Percentiles rank a stretch among this genome's conserved stretches.
Evolutionary conservation across 1,140 invertebrate genomes (phyloP).

Genomic region (Schlechtendalia chinensis): DNA sequence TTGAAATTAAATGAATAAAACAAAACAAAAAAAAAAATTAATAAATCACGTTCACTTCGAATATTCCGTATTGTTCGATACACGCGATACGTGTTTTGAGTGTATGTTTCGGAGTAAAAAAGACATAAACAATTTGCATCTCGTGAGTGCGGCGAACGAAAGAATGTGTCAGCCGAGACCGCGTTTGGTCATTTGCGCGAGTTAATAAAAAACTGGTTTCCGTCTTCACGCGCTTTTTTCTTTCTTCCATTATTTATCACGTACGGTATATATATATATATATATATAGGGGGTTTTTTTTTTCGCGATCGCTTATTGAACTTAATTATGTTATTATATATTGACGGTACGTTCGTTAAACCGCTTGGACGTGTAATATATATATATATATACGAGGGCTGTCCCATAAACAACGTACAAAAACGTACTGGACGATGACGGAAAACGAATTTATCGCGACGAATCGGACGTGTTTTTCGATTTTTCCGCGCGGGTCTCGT

Average conservation of each 20-base stretch:
- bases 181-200: neutral
- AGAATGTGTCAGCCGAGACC: neutral
- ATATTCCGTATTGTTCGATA: neutral
- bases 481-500: too few relatives aligned
- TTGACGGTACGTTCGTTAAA: neutral
- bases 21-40: neutral
- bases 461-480: too few relatives aligned
- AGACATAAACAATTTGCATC: neutral
- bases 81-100: too few relatives aligned
- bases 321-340: neutral
- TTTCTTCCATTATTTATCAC: too few relatives aligned
- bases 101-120: neutral
- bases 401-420: too few relatives aligned
- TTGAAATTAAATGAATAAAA: neutral
- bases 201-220: neutral
- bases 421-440: too few relatives aligned
- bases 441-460: neutral
- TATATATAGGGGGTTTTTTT: neutral
- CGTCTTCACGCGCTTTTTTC: neutral
- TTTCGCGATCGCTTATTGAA: neutral
- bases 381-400: too few relatives aligned
- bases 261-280: too few relatives aligned
- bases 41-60: neutral
- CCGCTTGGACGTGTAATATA: too few relatives aligned
- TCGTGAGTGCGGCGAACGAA: neutral